These are phyloP conservation scores for Masticophis lateralis DNA, from an alignment of 2,797 vertebrate genomes.

Conservation along the genomic window DNA sequence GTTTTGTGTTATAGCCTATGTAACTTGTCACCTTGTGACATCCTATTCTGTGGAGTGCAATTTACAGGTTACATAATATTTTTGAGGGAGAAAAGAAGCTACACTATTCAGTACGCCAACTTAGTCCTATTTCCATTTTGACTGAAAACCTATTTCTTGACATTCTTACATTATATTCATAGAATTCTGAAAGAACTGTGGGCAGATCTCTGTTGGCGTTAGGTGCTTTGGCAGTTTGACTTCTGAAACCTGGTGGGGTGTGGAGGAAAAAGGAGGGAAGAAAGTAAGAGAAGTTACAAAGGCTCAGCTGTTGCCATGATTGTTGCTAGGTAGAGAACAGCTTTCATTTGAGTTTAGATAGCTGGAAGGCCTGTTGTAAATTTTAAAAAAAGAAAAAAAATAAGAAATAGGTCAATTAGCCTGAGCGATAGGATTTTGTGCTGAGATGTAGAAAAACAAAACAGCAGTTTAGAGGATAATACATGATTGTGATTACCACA, in stretches of 20 bases:
- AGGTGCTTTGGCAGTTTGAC: neutral
- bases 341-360: neutral
- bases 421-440: neutral
- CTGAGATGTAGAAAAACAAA: constrained; percentile 1
- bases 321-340: neutral
- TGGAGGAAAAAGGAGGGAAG: neutral
- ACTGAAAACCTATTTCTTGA: neutral
- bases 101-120: fast-evolving
- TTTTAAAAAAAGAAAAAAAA: neutral
- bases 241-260: constrained; percentile 27
- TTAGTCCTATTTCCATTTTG: constrained; percentile 9
- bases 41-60: neutral
- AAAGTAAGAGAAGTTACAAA: neutral
- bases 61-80: constrained; percentile 25
- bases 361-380: constrained; percentile 12
- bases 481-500: neutral
- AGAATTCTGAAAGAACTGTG: neutral
- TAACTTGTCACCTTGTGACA: neutral
- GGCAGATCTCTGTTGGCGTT: neutral
- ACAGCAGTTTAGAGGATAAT: neutral
- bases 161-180: neutral
- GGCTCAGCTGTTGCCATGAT: constrained; percentile 1
- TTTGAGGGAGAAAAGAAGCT: neutral
- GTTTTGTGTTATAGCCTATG: neutral
- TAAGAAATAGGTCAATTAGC: constrained; percentile 23